Percentiles rank a stretch among this genome's conserved stretches.
Evolutionary conservation across 2,113 vertebrate species (phyloP).

Genomic region (Carollia perspicillata): DNA sequence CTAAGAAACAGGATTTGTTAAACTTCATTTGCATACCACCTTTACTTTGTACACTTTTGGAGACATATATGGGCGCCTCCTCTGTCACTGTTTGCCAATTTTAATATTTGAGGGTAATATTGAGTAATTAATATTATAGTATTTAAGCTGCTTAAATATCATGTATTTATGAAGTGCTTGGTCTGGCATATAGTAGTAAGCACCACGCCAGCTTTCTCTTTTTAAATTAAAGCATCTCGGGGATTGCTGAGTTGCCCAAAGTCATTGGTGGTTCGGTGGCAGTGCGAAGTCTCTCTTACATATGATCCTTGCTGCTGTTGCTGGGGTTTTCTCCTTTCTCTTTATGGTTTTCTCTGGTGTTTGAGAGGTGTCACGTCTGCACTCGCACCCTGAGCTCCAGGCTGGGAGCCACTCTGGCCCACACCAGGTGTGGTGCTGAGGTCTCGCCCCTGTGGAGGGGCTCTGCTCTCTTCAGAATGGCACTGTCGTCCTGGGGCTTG

Average conservation of each 20-base stretch:
- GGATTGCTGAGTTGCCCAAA: neutral
- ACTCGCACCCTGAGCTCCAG: neutral
- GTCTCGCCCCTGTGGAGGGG: neutral
- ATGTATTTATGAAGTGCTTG: neutral
- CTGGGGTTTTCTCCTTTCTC: neutral
- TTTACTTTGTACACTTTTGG: neutral
- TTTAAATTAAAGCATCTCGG: neutral
- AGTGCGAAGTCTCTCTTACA: neutral
- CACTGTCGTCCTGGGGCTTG: too few species aligned
- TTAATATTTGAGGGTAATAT: neutral
- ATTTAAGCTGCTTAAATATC: neutral
- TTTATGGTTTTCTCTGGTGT: neutral
- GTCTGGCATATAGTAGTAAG: neutral
- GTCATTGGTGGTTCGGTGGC: neutral
- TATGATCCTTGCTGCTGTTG: neutral
- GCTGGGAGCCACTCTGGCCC: neutral
- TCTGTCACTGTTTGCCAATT: neutral
- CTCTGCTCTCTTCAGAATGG: neutral
- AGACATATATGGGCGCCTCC: neutral
- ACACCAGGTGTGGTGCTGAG: rapidly evolving
- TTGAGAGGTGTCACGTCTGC: neutral
- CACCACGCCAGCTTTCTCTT: rapidly evolving
- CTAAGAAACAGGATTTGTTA: neutral
- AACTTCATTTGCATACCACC: neutral
- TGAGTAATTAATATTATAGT: neutral